These are phyloP conservation scores for Trematomus loennbergii DNA, from an alignment of 2,113 vertebrate genomes.

Conservation along the genomic window DNA sequence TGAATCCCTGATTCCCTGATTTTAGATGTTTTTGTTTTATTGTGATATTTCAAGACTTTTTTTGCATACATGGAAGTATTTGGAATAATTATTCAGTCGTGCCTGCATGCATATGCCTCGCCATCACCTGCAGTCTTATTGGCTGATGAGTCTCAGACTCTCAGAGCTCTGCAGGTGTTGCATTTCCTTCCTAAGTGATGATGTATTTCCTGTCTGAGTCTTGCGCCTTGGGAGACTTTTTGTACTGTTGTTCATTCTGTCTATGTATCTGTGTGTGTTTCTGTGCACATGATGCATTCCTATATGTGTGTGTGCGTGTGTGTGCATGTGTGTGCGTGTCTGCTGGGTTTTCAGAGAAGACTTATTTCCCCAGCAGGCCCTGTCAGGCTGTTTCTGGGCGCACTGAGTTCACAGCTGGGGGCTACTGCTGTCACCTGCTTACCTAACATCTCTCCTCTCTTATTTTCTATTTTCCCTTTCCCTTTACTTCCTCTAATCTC, in stretches of 20 bases:
- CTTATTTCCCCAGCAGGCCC: slow-evolving; percentile 79
- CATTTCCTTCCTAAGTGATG: slow-evolving; percentile 62
- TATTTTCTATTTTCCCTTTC: slow-evolving; percentile 9
- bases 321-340: slow-evolving; percentile 46
- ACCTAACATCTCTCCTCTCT: slow-evolving; percentile 60
- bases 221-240: slow-evolving; percentile 69
- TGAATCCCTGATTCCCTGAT: background rate
- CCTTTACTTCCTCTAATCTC: background rate
- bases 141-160: slow-evolving; percentile 17
- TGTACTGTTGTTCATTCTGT: slow-evolving; percentile 57
- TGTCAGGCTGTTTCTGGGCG: slow-evolving; percentile 79
- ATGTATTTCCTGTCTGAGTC: slow-evolving; percentile 67
- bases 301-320: slow-evolving; percentile 19
- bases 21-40: background rate
- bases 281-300: slow-evolving; percentile 21
- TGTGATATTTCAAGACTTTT: background rate
- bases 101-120: background rate
- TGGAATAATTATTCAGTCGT: slow-evolving; percentile 17
- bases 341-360: slow-evolving; percentile 70
- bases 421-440: slow-evolving; percentile 78
- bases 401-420: slow-evolving; percentile 78
- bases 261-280: slow-evolving; percentile 44
- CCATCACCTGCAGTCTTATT: slow-evolving; percentile 23
- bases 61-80: background rate
- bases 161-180: slow-evolving; percentile 60